Percentiles rank a stretch among this genome's conserved stretches.
phyloP scores from a whole-genome alignment of 2,113 vertebrate genomes.

The Carettochelys insculpta region DNA sequence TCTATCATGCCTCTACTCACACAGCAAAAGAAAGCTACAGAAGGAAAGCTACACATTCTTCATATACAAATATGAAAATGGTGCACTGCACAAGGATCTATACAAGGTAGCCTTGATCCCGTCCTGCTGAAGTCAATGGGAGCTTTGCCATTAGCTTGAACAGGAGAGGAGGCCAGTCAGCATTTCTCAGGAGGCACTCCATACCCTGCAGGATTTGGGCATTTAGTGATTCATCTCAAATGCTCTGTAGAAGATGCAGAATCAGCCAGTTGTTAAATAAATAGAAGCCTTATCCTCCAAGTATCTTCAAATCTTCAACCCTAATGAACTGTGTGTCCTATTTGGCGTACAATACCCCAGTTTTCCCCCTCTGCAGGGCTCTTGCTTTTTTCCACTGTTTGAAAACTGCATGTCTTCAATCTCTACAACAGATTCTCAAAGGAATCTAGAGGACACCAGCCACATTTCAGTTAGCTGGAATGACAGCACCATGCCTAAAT shows the following conservation, averaged over 20 bases:
- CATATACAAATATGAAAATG: background rate
- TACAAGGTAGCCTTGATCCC: background rate
- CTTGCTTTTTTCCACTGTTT: background rate
- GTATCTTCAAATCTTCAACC: no score
- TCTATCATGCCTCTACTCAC: background rate
- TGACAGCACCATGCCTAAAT: background rate
- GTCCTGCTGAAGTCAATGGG: background rate
- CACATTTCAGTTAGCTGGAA: background rate
- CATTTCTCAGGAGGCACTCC: background rate
- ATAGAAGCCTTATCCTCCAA: background rate
- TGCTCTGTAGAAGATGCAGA: background rate
- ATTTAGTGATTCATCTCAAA: background rate
- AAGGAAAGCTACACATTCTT: background rate
- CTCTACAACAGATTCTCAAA: background rate
- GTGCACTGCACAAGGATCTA: background rate
- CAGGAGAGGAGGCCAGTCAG: background rate
- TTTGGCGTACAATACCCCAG: constrained; percentile 13
- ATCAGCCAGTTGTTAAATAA: background rate
- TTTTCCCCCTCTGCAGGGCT: constrained; percentile 6
- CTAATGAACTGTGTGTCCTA: constrained; percentile 2
- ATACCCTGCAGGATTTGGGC: background rate
- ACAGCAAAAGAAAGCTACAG: background rate
- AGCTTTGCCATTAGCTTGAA: background rate
- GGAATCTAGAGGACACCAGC: background rate
- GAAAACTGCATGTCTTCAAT: background rate